These are phyloP conservation scores for Drosophila nigromelanica DNA, from an alignment of 1,140 invertebrate species.

Conservation along the genomic window DNA sequence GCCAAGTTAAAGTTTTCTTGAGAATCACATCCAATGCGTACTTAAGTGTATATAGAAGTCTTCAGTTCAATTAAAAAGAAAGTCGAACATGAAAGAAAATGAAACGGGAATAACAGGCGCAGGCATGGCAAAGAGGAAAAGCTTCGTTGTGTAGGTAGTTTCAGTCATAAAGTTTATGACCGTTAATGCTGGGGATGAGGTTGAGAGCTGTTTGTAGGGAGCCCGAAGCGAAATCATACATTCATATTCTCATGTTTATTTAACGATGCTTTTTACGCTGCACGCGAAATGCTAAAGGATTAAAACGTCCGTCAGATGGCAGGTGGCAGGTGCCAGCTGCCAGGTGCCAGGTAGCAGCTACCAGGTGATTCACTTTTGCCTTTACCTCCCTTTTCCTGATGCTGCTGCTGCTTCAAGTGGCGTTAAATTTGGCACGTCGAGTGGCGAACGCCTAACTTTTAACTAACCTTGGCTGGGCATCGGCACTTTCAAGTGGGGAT, in stretches of 20 bases:
- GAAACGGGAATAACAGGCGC: not conserved
- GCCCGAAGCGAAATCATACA: constrained; percentile 60
- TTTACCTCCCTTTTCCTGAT: not conserved
- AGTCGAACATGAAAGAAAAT: not conserved
- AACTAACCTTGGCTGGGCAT: constrained; percentile 59
- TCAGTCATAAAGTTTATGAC: constrained; percentile 65
- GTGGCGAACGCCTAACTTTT: constrained; percentile 60
- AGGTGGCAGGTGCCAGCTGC: constrained; percentile 3
- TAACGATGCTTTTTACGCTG: constrained; percentile 79
- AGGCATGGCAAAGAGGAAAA: not conserved
- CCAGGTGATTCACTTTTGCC: not conserved
- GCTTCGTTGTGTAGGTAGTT: constrained; percentile 36
- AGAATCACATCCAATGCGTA: not conserved
- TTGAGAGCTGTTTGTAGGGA: constrained; percentile 1
- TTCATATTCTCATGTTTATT: constrained; percentile 80
- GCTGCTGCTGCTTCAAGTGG: constrained; percentile 51
- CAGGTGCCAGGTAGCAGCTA: constrained; percentile 1
- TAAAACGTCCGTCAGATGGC: constrained; percentile 49
- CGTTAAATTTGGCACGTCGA: constrained; percentile 77
- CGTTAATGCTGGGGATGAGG: constrained; percentile 29
- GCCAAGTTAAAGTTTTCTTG: constrained; percentile 6
- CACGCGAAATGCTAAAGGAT: constrained; percentile 74
- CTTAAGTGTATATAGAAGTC: constrained; percentile 14
- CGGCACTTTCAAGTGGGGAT: constrained; percentile 41
- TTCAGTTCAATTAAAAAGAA: constrained; percentile 32